These are phyloP conservation scores for Podarcis raffonei DNA, from an alignment of 2,113 vertebrate genomes.

Conservation along the genomic window DNA sequence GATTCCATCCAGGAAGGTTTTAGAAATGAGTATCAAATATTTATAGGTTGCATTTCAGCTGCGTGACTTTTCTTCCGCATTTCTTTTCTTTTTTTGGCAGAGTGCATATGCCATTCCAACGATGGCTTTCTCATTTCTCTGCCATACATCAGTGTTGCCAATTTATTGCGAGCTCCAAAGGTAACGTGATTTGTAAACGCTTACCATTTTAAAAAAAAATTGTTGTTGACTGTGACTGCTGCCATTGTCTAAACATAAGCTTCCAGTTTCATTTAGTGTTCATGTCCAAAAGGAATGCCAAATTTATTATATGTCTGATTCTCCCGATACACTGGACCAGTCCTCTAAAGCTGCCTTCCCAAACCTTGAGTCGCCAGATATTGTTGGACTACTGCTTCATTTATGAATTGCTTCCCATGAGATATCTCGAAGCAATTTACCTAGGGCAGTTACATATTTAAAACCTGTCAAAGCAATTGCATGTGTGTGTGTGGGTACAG, in stretches of 20 bases:
- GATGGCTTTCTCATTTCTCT: conserved; percentile 99
- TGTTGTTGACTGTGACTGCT: neutral
- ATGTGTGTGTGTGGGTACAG: too few relatives aligned
- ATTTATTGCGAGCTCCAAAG: conserved; percentile 93
- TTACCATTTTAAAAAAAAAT: neutral
- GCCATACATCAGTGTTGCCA: conserved; percentile 94
- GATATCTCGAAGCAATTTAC: too few relatives aligned
- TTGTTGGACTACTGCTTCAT: too few relatives aligned
- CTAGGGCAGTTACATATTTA: too few relatives aligned
- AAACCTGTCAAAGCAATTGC: too few relatives aligned
- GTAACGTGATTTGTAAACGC: conserved; percentile 58
- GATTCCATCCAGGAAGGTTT: neutral
- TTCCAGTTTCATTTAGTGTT: neutral
- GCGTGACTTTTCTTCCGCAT: conserved; percentile 22
- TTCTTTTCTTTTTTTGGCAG: conserved; percentile 76
- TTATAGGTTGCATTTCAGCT: neutral
- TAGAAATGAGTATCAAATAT: neutral
- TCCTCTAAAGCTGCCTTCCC: neutral
- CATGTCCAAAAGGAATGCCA: neutral
- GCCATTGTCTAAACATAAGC: too few relatives aligned
- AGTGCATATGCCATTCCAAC: conserved; percentile 92
- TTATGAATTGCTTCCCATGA: too few relatives aligned
- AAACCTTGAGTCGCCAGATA: too few relatives aligned
- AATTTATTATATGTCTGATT: neutral
- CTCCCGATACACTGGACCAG: neutral